Conservation (phyloP, 92 coral and sea anemone species). For the Epizoanthus fatuus region DNA sequence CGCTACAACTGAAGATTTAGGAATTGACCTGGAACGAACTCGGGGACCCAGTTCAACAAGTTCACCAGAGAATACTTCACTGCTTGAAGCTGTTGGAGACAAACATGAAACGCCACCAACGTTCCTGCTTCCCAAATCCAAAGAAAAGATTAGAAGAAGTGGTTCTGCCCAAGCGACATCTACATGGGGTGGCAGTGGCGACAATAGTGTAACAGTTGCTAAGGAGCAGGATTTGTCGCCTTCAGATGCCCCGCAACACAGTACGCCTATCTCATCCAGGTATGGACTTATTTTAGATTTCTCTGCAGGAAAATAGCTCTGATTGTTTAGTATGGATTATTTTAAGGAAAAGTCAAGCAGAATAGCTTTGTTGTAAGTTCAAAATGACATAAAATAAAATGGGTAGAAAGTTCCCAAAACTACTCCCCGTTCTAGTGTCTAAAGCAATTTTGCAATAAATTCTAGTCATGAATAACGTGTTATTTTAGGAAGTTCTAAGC, state of each 20-base stretch:
- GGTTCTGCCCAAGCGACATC: neutral
- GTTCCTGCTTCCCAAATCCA: neutral
- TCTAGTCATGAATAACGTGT: too few relatives aligned
- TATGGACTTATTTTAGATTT: neutral
- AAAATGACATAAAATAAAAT: too few relatives aligned
- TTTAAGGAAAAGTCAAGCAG: too few relatives aligned
- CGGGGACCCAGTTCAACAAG: neutral
- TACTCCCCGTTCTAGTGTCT: too few relatives aligned
- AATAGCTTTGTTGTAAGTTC: too few relatives aligned
- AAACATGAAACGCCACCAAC: constrained; percentile 1
- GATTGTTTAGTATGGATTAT: too few relatives aligned
- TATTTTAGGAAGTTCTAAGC: too few relatives aligned
- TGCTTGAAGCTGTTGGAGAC: neutral
- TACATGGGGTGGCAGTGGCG: neutral
- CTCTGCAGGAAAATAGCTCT: neutral
- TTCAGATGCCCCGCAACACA: constrained; percentile 49
- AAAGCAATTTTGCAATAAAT: too few relatives aligned
- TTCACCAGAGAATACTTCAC: neutral
- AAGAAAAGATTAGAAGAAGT: neutral
- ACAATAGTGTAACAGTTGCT: neutral
- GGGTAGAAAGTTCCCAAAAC: too few relatives aligned
- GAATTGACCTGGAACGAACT: neutral
- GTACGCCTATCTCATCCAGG: constrained; percentile 70
- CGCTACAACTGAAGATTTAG: neutral
- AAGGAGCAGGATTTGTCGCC: constrained; percentile 14